Conservation (phyloP, 1,140 invertebrate genomes). For the Muscidifurax raptorellus region DNA sequence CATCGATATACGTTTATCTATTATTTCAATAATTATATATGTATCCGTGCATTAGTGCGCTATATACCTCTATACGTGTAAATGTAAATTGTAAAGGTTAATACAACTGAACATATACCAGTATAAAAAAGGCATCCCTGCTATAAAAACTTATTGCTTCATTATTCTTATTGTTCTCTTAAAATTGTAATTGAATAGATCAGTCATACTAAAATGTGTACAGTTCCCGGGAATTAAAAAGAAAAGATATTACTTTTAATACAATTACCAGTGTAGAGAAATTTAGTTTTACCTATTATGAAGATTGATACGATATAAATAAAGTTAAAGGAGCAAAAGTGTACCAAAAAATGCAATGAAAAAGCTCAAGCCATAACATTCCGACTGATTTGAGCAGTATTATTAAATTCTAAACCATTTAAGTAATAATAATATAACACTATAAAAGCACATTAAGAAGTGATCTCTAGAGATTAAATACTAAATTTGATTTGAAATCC, state of each 20-base stretch:
- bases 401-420: not conserved
- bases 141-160: slow-evolving; percentile 36
- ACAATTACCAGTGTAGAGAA: too few relatives aligned
- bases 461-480: not conserved
- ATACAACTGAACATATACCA: slow-evolving; percentile 46
- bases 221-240: not conserved
- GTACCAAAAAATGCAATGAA: not conserved
- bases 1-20: slow-evolving; percentile 34
- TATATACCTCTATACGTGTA: slow-evolving; percentile 40
- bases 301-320: not conserved
- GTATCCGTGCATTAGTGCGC: slow-evolving; percentile 52
- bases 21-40: slow-evolving; percentile 53
- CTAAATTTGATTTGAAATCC: slow-evolving; percentile 26
- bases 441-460: not conserved
- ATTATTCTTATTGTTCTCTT: slow-evolving; percentile 25
- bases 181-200: not conserved
- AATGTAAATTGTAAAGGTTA: not conserved
- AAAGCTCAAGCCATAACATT: not conserved
- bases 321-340: not conserved
- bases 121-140: slow-evolving; percentile 43
- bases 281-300: too few relatives aligned
- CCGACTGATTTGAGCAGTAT: not conserved
- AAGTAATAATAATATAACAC: not conserved
- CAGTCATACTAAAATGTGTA: slow-evolving; percentile 24
- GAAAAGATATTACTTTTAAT: not conserved